phyloP scores from a whole-genome alignment of 2,113 vertebrate genomes.

The Excalfactoria chinensis region DNA sequence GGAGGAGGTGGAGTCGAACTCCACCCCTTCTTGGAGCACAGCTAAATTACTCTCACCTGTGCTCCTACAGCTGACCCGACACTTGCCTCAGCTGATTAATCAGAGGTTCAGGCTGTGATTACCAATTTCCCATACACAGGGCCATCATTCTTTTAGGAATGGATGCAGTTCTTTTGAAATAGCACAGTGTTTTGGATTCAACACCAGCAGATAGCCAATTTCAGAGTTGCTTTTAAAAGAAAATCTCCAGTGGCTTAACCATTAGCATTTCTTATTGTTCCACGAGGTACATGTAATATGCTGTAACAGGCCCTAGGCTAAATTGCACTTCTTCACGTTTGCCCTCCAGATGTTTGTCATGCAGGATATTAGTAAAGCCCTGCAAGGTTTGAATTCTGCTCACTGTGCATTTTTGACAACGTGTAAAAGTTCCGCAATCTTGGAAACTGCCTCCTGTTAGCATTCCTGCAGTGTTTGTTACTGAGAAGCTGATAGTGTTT shows the following conservation, averaged over 20 bases:
- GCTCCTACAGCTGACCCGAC: no score
- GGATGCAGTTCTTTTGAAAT: not conserved
- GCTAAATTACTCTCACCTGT: no score
- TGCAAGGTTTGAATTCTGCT: not conserved
- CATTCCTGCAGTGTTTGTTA: not conserved
- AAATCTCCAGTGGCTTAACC: not conserved
- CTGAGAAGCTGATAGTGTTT: not conserved
- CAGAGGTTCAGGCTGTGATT: no score
- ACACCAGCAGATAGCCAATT: not conserved
- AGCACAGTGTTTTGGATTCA: not conserved
- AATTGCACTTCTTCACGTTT: not conserved
- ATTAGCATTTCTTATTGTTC: not conserved
- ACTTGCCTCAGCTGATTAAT: no score
- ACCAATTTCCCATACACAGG: no score
- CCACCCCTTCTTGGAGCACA: no score
- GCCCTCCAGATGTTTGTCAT: not conserved
- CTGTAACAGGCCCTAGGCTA: not conserved
- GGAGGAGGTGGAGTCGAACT: no score
- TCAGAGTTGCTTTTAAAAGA: not conserved
- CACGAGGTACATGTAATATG: rapidly evolving
- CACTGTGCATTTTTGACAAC: not conserved
- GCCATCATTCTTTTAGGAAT: not conserved
- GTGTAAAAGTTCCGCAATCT: not conserved
- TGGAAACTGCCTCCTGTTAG: not conserved
- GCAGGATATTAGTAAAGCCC: not conserved